These are phyloP conservation scores for Rhea pennata DNA, from an alignment of 2,113 vertebrate genomes.

Conservation along the genomic window DNA sequence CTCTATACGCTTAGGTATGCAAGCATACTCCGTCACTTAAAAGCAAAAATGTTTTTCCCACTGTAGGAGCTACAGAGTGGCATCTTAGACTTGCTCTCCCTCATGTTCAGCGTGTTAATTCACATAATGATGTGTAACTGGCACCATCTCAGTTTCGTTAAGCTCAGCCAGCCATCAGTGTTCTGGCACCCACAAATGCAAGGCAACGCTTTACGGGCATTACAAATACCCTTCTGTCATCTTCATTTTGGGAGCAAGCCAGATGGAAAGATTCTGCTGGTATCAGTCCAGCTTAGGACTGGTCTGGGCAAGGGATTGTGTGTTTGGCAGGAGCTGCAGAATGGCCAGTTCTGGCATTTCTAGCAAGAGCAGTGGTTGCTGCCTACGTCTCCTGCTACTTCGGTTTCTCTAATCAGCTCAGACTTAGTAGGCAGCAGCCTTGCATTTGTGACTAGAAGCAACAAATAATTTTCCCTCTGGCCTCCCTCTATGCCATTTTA, in stretches of 20 bases:
- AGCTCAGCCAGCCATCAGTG: not conserved
- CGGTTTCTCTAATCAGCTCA: constrained; percentile 2
- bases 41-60: not conserved
- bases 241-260: constrained; percentile 37
- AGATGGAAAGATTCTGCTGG: constrained; percentile 37
- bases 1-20: not conserved
- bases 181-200: constrained; percentile 33
- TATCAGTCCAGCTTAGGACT: constrained; percentile 6
- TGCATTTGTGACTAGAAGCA: not conserved
- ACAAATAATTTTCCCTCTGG: not conserved
- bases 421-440: not conserved
- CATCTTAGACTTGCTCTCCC: not conserved
- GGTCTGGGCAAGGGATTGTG: constrained; percentile 10
- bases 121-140: not conserved
- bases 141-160: not conserved
- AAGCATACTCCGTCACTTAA: not conserved
- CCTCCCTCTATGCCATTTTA: not conserved
- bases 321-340: constrained; percentile 30
- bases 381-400: not conserved
- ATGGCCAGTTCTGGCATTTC: constrained; percentile 3
- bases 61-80: not conserved
- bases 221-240: constrained; percentile 57
- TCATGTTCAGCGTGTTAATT: not conserved
- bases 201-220: constrained; percentile 8
- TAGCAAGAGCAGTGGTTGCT: not conserved